Percentiles rank a stretch among this genome's conserved stretches.
Conservation (phyloP, 2,797 vertebrate species). For the Catamblyrhynchus diadema region DNA sequence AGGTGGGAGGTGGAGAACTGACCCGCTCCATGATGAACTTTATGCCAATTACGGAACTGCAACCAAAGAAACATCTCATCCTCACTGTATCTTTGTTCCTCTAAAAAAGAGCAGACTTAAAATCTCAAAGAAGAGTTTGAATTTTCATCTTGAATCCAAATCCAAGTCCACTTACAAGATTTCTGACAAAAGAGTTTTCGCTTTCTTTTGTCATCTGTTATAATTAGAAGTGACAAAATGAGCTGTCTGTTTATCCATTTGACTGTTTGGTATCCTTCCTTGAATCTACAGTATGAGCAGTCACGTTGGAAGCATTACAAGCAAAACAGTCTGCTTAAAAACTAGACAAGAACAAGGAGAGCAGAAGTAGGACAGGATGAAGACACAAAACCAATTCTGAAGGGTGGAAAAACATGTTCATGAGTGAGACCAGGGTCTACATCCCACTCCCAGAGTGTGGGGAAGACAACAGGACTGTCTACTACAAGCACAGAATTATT, state of each 20-base stretch:
- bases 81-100: not conserved
- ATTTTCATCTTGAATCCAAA: slow-evolving; percentile 4
- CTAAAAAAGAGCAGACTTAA: not conserved
- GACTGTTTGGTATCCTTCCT: slow-evolving; percentile 10
- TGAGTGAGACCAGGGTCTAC: not conserved
- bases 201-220: slow-evolving; percentile 24
- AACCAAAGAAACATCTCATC: not conserved
- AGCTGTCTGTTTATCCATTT: slow-evolving; percentile 12
- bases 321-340: slow-evolving; percentile 55
- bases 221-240: slow-evolving; percentile 15
- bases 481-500: not conserved
- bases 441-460: not conserved
- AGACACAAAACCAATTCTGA: not conserved
- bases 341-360: slow-evolving; percentile 11
- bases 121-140: not conserved
- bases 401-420: not conserved
- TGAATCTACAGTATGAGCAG: not conserved
- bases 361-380: not conserved
- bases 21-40: not conserved
- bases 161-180: not conserved
- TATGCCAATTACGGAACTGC: not conserved
- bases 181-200: not conserved
- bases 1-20: not conserved
- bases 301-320: slow-evolving; percentile 47
- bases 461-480: not conserved